A percentile compares a stretch with the other conserved stretches of the same genome.
Conservation (phyloP, 2,888 invertebrate genomes). For the Scaptomyza polygonia region DNA sequence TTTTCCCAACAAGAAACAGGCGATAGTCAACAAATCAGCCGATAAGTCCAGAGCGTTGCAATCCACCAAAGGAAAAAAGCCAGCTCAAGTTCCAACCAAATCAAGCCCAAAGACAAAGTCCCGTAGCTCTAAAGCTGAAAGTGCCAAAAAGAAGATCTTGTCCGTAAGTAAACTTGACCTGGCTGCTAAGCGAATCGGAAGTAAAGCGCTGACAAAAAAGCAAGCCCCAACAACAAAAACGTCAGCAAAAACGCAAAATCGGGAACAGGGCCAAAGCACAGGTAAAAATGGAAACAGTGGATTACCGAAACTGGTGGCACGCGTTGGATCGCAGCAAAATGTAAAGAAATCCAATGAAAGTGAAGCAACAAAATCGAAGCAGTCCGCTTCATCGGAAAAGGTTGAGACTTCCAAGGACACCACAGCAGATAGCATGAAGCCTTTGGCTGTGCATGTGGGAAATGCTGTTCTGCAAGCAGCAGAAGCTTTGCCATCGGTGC, state of each 20-base stretch:
- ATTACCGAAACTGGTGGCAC: slow-evolving; percentile 16
- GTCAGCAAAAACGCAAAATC: slow-evolving; percentile 23
- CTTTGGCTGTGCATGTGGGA: slow-evolving; percentile 63
- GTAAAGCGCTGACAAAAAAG: slow-evolving; percentile 51
- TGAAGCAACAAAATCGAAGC: slow-evolving; percentile 15
- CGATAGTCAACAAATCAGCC: slow-evolving; percentile 19
- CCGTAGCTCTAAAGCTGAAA: slow-evolving; percentile 62
- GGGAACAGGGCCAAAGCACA: slow-evolving; percentile 10
- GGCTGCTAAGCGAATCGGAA: slow-evolving; percentile 46
- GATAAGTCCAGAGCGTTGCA: slow-evolving; percentile 32
- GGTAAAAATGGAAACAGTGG: slow-evolving; percentile 48
- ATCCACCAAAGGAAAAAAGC: slow-evolving; percentile 24
- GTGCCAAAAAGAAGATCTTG: slow-evolving; percentile 83
- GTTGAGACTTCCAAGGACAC: slow-evolving; percentile 22
- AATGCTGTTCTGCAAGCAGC: slow-evolving; percentile 71
- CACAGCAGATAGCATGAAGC: slow-evolving; percentile 39
- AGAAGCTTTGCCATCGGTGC: slow-evolving; percentile 64
- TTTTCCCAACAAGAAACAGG: slow-evolving; percentile 48
- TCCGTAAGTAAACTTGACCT: slow-evolving; percentile 54
- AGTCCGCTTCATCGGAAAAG: slow-evolving; percentile 39
- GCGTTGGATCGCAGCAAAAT: slow-evolving; percentile 33
- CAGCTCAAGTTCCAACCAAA: slow-evolving; percentile 55
- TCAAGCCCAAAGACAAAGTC: slow-evolving; percentile 46
- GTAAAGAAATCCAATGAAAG: slow-evolving; percentile 38
- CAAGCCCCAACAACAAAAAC: slow-evolving; percentile 13